These are phyloP conservation scores for Astyanax mexicanus DNA, from an alignment of 2,797 vertebrate species.

Conservation along the genomic window DNA sequence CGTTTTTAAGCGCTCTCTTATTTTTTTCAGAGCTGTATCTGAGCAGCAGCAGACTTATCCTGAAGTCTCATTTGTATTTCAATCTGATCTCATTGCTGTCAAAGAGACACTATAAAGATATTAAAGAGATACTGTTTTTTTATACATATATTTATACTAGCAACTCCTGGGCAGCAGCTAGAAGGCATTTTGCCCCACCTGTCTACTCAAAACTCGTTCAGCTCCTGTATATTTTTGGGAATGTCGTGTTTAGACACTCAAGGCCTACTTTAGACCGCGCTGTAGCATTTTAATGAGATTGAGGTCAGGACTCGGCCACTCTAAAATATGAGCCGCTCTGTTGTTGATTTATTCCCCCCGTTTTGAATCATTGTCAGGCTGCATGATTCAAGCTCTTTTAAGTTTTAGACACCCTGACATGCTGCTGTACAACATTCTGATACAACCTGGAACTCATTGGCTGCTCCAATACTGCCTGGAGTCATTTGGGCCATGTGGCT, in stretches of 20 bases:
- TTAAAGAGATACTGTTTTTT: too few relatives aligned
- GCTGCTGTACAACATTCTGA: neutral
- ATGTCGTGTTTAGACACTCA: slow-evolving; percentile 2
- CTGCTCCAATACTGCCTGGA: neutral
- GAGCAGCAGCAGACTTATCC: too few relatives aligned
- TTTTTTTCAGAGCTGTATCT: too few relatives aligned
- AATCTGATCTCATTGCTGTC: too few relatives aligned
- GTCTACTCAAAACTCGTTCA: neutral
- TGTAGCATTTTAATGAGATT: slow-evolving; percentile 28
- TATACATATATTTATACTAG: too few relatives aligned
- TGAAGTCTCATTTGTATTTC: too few relatives aligned
- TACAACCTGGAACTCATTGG: neutral
- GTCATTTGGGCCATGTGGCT: neutral
- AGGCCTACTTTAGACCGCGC: slow-evolving; percentile 18
- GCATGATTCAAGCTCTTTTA: slow-evolving; percentile 9
- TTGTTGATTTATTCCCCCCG: slow-evolving; percentile 19
- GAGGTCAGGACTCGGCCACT: slow-evolving; percentile 16
- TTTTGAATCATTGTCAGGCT: slow-evolving; percentile 17
- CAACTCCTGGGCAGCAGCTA: neutral
- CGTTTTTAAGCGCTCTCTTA: too few relatives aligned
- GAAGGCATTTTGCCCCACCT: neutral
- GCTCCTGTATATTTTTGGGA: slow-evolving; percentile 5
- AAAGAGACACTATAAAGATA: too few relatives aligned
- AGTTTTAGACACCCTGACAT: slow-evolving; percentile 6
- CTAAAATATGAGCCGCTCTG: slow-evolving; percentile 8